Evolutionary conservation across 2,888 invertebrate genomes (phyloP).

Genomic region (Hypercompe scribonia): DNA sequence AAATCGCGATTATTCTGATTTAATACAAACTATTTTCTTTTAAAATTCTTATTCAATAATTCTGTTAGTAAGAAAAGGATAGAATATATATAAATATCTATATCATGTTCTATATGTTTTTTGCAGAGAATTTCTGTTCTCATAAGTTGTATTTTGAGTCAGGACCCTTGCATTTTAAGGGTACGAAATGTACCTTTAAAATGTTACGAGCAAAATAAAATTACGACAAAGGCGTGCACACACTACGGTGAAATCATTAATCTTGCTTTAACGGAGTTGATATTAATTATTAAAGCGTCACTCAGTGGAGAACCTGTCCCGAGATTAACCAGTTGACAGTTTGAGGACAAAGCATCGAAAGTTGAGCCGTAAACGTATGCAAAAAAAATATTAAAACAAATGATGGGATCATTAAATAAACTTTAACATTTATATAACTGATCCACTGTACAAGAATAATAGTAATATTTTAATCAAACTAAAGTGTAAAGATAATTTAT

Average conservation of each 20-base stretch:
- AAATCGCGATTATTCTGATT: background rate
- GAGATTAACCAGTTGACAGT: conserved; percentile 39
- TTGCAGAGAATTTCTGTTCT: background rate
- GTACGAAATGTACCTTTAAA: background rate
- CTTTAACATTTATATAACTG: conserved; percentile 8
- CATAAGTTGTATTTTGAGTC: background rate
- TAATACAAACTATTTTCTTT: background rate
- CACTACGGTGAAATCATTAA: conserved; percentile 16
- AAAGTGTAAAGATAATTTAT: conserved; percentile 9
- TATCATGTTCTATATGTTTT: background rate
- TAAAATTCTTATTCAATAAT: background rate
- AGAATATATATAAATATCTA: background rate
- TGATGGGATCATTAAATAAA: conserved; percentile 14
- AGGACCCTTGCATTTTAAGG: background rate
- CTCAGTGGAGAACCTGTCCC: conserved; percentile 33
- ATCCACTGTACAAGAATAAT: background rate
- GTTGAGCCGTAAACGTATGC: conserved; percentile 18
- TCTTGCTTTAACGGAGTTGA: conserved; percentile 31
- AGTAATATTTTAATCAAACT: background rate
- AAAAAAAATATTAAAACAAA: conserved; percentile 15
- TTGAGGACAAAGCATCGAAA: conserved; percentile 34
- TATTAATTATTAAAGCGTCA: conserved; percentile 43
- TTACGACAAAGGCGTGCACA: background rate
- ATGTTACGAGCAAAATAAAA: background rate
- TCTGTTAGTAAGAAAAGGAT: background rate